These are phyloP conservation scores for Leguminivora glycinivorella DNA, from an alignment of 1,140 invertebrate genomes.

Conservation along the genomic window DNA sequence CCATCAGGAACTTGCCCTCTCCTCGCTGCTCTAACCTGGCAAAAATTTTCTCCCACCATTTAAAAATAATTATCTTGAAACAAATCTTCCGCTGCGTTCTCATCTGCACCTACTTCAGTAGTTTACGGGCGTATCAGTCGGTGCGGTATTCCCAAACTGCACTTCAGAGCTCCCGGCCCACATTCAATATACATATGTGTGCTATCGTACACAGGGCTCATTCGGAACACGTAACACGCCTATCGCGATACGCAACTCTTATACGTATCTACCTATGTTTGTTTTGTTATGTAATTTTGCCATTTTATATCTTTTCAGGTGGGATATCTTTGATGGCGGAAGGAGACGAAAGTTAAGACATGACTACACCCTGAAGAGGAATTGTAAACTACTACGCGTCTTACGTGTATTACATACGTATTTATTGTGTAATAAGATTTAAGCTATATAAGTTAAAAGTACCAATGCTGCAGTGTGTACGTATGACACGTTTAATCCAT, in stretches of 20 bases:
- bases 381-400: neutral
- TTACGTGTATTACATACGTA: neutral
- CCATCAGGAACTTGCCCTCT: no score
- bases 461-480: no score
- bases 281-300: slow-evolving; percentile 24
- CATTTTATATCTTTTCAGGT: slow-evolving; percentile 23
- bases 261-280: slow-evolving; percentile 12
- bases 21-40: no score
- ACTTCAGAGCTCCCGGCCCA: slow-evolving; percentile 68
- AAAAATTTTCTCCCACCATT: neutral
- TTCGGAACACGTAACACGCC: slow-evolving; percentile 48
- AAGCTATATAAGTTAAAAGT: no score
- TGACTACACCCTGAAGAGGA: neutral
- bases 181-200: slow-evolving; percentile 33
- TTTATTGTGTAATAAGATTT: slow-evolving; percentile 30
- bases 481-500: no score
- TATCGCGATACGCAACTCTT: slow-evolving; percentile 44
- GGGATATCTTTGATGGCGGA: neutral
- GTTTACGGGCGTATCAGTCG: slow-evolving; percentile 73
- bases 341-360: neutral
- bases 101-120: slow-evolving; percentile 42
- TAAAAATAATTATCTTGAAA: slow-evolving; percentile 39
- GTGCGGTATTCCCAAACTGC: slow-evolving; percentile 77
- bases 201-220: slow-evolving; percentile 36
- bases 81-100: slow-evolving; percentile 31